Evolutionary conservation across 1,140 invertebrate species (phyloP), one percentile per base, ranked within the genome.

Genomic region (Oedothorax gibbosus): DNA sequence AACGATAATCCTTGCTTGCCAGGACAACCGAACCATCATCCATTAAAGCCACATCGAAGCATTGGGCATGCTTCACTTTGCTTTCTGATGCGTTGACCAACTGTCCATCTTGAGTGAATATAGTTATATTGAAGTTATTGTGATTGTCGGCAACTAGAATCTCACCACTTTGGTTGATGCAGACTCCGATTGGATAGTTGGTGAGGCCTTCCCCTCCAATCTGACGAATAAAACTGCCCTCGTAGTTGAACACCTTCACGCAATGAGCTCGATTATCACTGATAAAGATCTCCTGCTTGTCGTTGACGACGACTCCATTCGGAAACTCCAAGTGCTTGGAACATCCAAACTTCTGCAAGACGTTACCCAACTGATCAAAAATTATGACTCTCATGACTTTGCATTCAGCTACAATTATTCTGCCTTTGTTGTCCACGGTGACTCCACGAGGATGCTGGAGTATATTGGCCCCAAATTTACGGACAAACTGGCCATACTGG

Each of bases 371-470:
- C 90, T 98, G 97, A 91, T 99, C 98, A 90, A 99, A 99, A 86
- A 99, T 99, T 71, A 99, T 97, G 7, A 99, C 98, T 81, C 98
- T 94, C 98, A 99, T 99, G 49, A 99, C 97, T 92, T 99, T 99
- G 92, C 98, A 99, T 90, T 99, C 98, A n/a, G 99, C 98, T 5
- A 99, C 98, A 86, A 99, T 96, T 87, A 99, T 99, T 35, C 97
- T 93, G 10, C 98, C 98, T 90, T 99, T 98, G 88, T 96, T 96
- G 91, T 99, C 98, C 7, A 99, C 98, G 5, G 97, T 98, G 60
- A 99, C 95, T 35, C 98, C 98, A 8, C 98, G 93, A 5, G 98
- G 98, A 92, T 99, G 98, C 89, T 99, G 98, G 64, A 99, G 92
- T 78, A 99, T 99, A 88, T 98, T 99, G 10, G 98, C 98, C 7